A percentile compares a stretch with the other conserved stretches of the same genome.
phyloP scores from a whole-genome alignment of 2,888 invertebrate genomes.

The Ormyrus nitidulus region DNA sequence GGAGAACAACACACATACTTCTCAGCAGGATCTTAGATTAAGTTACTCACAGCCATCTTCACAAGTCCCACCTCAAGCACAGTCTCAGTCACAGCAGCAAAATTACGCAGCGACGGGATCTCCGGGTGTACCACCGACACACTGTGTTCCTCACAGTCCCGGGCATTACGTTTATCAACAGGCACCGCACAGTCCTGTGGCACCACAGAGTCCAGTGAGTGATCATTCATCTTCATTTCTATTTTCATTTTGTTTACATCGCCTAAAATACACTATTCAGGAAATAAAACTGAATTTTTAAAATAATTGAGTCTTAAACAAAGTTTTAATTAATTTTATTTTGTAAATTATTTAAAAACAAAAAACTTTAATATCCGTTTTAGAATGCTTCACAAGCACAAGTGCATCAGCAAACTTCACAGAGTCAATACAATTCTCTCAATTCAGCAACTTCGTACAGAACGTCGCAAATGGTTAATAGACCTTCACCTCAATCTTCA shows the following conservation, averaged over 20 bases:
- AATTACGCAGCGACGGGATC: constrained; percentile 62
- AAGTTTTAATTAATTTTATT: background rate
- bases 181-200: constrained; percentile 72
- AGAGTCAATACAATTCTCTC: constrained; percentile 76
- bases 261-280: background rate
- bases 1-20: constrained; percentile 82
- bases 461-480: constrained; percentile 75
- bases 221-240: background rate
- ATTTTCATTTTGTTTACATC: background rate
- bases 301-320: background rate
- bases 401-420: constrained; percentile 71
- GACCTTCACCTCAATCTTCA: constrained; percentile 78
- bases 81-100: constrained; percentile 73
- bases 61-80: constrained; percentile 67
- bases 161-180: constrained; percentile 70
- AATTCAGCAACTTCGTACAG: constrained; percentile 71
- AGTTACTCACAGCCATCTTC: constrained; percentile 73
- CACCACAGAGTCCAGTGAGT: constrained; percentile 73
- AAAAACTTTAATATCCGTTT: constrained; percentile 60
- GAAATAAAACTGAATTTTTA: constrained; percentile 1
- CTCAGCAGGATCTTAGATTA: constrained; percentile 75
- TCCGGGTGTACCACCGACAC: constrained; percentile 62
- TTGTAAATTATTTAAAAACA: constrained; percentile 1
- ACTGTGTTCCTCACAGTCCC: constrained; percentile 65
- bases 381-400: constrained; percentile 72